Evolutionary conservation across 1,140 invertebrate genomes (phyloP), one percentile per base, ranked within the genome.

Genomic region (Stratiolaelaps scimitus): DNA sequence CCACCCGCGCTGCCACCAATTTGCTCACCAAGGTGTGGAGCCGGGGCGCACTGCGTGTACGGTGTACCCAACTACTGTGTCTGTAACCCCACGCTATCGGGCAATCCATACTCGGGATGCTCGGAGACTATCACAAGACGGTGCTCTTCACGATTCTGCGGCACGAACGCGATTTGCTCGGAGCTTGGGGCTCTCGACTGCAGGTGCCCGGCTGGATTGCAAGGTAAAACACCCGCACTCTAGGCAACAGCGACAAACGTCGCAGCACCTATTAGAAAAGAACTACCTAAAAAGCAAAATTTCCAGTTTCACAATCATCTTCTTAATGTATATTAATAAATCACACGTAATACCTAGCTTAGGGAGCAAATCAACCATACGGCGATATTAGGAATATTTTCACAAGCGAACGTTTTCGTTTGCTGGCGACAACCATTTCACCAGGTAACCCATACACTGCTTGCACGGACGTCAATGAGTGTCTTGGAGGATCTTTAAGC

Each of bases 11-110:
- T 81, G 46, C 83, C 84, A 70, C 88, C 89, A 23, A 76, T 78
- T 26, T 93, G 90, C 75, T 76, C 80, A 43, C 89, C 89, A n/a
- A 72, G 67, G 23, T 93, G 89, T 74, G 87, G 85, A 0, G 71
- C 79, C 26, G 88, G 89, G 75, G 86, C 88, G 13, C 89, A 93
- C 72, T 93, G 89, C 73, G 83, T 88, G 71, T 93, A 93, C 71
- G 83, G 84, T 17, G 80, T 79, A 43, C 88, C 87, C 66, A 80
- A 83, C 68, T 69, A 72, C 47, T 93, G 89, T 70, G 84, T 85
- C 68, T 93, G 89, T 71, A 84, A 92, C 74, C 81, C 82, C 56
- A 87, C 87, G 13, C 87, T 83, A 2, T 84, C 76, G 67, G 89
- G 89, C 66, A 92, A 92, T 79, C 89, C 90, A 6, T 92, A 92